phyloP scores from a whole-genome alignment of 1,140 invertebrate species.

The Aradophagus sp. region DNA sequence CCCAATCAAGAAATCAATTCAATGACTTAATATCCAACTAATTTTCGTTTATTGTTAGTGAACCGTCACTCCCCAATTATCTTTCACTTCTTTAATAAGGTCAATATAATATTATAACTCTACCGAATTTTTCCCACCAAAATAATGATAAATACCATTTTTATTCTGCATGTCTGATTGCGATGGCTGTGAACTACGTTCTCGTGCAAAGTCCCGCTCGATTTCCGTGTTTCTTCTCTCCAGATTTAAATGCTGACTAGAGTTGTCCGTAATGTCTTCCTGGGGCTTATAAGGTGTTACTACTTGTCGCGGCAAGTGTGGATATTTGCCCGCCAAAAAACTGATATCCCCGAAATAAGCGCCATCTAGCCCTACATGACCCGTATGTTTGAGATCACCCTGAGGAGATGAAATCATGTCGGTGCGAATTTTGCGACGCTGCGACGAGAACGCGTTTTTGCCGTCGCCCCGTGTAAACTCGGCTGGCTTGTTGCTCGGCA shows the following conservation, averaged over 20 bases:
- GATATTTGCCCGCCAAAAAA: conserved; percentile 86
- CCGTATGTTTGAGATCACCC: conserved; percentile 97
- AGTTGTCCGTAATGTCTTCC: conserved; percentile 78
- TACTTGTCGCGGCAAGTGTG: conserved; percentile 87
- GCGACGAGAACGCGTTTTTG: conserved; percentile 77
- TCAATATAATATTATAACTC: too few relatives aligned
- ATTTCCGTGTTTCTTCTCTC: conserved; percentile 73
- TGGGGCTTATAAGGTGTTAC: conserved; percentile 92
- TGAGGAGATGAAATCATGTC: conserved; percentile 98
- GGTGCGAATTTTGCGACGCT: conserved; percentile 82
- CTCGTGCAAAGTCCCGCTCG: conserved; percentile 64
- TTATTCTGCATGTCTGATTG: conserved; percentile 66
- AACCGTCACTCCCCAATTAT: too few relatives aligned
- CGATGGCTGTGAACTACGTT: conserved; percentile 56
- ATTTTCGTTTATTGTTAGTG: too few relatives aligned
- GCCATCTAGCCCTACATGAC: conserved; percentile 96
- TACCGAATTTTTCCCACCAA: too few relatives aligned
- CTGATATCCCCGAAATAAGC: conserved; percentile 97
- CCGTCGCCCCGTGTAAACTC: conserved; percentile 78
- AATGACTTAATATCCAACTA: too few relatives aligned
- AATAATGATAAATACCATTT: conserved; percentile 25
- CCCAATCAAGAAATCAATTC: too few relatives aligned
- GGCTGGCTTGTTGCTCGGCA: conserved; percentile 80
- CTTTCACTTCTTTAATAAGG: too few relatives aligned
- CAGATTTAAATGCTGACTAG: conserved; percentile 68